Conservation (phyloP, 37 sponge, comb jelly and placozoan genomes). For the Spongilla lacustris region DNA sequence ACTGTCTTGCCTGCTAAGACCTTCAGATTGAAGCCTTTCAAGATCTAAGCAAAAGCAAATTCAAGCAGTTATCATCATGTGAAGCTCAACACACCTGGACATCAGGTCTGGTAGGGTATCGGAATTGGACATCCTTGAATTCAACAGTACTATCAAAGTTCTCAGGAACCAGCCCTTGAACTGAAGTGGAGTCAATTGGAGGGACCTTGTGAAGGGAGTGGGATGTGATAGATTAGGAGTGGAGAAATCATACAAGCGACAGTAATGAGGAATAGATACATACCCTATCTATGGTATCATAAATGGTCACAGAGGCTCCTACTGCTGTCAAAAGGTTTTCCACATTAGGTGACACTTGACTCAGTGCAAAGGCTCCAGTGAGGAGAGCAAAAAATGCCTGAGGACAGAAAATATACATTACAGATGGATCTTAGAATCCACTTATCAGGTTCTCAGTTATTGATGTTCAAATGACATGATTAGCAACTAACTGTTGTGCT, state of each 20-base stretch:
- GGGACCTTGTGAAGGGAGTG: conserved; percentile 31
- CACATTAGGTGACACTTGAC: conserved; percentile 70
- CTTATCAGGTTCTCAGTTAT: too few species aligned
- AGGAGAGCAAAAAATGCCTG: conserved; percentile 78
- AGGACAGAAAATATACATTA: background rate
- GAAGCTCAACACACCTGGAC: conserved; percentile 21
- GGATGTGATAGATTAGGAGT: background rate
- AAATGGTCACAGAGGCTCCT: conserved; percentile 71
- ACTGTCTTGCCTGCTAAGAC: conserved; percentile 68
- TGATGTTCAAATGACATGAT: too few species aligned
- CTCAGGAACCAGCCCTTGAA: conserved; percentile 47
- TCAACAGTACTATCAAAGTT: conserved; percentile 35
- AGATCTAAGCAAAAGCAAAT: conserved; percentile 28
- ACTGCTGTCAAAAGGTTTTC: conserved; percentile 60
- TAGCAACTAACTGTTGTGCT: too few species aligned
- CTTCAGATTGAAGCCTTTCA: conserved; percentile 55
- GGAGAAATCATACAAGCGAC: background rate
- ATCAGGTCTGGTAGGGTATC: conserved; percentile 73
- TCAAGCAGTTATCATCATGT: background rate
- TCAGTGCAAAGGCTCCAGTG: conserved; percentile 76
- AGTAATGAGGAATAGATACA: background rate
- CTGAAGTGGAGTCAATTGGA: conserved; percentile 60
- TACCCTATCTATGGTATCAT: conserved; percentile 81
- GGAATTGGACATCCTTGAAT: conserved; percentile 60
- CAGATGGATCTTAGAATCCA: too few species aligned